Percentiles rank a stretch among this genome's conserved stretches.
Conservation (phyloP, 2,888 invertebrate species). For the Axea sp. region DNA sequence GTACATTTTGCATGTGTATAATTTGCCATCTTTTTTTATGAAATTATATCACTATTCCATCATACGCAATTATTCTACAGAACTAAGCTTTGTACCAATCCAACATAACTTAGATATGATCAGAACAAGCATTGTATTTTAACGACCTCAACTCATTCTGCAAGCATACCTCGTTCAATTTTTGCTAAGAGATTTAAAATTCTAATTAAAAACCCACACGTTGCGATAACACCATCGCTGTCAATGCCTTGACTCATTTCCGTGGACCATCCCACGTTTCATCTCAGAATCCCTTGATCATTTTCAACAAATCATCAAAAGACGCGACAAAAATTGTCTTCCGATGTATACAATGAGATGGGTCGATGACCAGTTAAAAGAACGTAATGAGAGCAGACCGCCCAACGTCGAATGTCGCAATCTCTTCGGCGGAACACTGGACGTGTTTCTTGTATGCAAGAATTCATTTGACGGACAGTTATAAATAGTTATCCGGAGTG, state of each 20-base stretch:
- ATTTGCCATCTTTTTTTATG: constrained; percentile 37
- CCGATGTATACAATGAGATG: constrained; percentile 36
- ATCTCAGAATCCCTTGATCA: background rate
- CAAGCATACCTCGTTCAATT: constrained; percentile 7
- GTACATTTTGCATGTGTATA: constrained; percentile 10
- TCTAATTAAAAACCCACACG: constrained; percentile 49
- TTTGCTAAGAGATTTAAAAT: constrained; percentile 45
- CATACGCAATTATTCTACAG: constrained; percentile 52
- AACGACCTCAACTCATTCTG: constrained; percentile 4
- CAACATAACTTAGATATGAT: constrained; percentile 36
- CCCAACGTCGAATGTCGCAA: constrained; percentile 24
- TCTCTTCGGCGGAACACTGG: constrained; percentile 25
- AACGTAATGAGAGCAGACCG: constrained; percentile 53
- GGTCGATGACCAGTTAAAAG: constrained; percentile 42
- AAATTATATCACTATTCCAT: constrained; percentile 49
- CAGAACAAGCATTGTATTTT: constrained; percentile 39
- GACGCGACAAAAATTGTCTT: constrained; percentile 31
- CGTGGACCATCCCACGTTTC: constrained; percentile 9
- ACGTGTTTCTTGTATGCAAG: constrained; percentile 68
- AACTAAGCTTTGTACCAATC: constrained; percentile 44
- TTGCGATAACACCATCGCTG: constrained; percentile 7
- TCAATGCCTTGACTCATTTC: background rate
- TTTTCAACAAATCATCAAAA: constrained; percentile 13
- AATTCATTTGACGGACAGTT: constrained; percentile 68
- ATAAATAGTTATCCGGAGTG: constrained; percentile 75